Conservation (phyloP, 2,888 invertebrate species). For the Campoplex capitator region DNA sequence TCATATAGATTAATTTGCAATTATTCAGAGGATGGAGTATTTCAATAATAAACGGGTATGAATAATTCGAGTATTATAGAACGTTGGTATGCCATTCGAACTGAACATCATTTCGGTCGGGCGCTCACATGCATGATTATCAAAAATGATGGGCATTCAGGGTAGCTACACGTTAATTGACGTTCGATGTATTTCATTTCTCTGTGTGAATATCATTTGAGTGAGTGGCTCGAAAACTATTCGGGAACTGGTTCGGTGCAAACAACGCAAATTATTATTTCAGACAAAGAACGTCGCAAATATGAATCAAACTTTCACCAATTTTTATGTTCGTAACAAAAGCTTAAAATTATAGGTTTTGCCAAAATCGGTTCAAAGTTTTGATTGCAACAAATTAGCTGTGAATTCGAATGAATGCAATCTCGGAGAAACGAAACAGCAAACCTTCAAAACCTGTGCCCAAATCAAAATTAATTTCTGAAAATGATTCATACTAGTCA, state of each 20-base stretch:
- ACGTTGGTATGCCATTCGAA: not conserved
- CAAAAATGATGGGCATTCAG: not conserved
- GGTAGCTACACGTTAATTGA: not conserved
- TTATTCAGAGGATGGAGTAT: not conserved
- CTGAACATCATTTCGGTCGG: not conserved
- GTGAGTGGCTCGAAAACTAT: not conserved
- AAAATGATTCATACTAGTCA: not conserved
- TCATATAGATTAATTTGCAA: not conserved
- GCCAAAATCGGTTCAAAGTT: not conserved
- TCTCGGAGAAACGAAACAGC: too few species aligned
- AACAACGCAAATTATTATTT: not conserved
- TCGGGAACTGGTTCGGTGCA: not conserved
- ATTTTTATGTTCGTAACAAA: not conserved
- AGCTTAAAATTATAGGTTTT: not conserved
- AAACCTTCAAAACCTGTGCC: not conserved
- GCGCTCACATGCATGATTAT: not conserved
- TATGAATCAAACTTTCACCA: not conserved
- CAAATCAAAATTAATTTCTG: not conserved
- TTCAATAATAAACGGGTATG: not conserved
- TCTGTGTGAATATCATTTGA: not conserved
- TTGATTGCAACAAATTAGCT: not conserved
- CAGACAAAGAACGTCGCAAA: not conserved
- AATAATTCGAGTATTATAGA: not conserved
- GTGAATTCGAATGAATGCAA: not conserved
- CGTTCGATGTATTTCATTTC: not conserved